Base-by-base conservation (phyloP, 2,113 vertebrate species). In the Percopsis transmontana region DNA sequence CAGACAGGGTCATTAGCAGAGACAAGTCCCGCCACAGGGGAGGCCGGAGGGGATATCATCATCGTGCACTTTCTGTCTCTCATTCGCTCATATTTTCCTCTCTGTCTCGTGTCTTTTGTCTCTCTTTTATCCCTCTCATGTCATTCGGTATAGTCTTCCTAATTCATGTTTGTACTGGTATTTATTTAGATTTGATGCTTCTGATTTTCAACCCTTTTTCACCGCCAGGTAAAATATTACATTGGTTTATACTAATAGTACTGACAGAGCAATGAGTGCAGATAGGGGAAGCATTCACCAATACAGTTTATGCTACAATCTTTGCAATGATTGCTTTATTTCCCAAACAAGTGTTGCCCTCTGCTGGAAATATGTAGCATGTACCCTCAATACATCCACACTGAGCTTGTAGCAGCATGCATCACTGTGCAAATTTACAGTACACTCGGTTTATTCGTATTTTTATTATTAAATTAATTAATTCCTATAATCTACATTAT, bases 1-100 rank as follows among this genome's bases (percentile, higher is more conserved):
- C 83, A 87, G 83, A 87, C 81, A 83, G 85, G 86, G 85, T 90
- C 89, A 90, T 90, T 89, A 89, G 87, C 74, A 87, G 81, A 90
- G 72, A 90, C 85, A 85, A 87, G 85, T 85, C 78, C 78, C 78
- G 87, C 88, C 85, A 88, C 84, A 76, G 78, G 88, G 85, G 82
- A 88, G 58, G 83, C 84, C 57, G 62, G 79, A 70, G 85, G 84
- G 83, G 74, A 80, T 66, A 72, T 72, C 82, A 82, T 75, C 74
- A 83, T 83, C 68, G 69, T 72, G 75, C 83, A 70, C 68, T 80
- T 62, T 72, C 51, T 52, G 58, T 61, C 61, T 57, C 62, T 16
- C 63, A 33, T 33, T 54, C 5, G 15, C 45, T 15, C 5, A n/a
- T 54, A 24, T 27, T 24, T 27, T 8, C n/a, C 39, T 44, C 9